These are phyloP conservation scores for Rhinoderma darwinii DNA, from an alignment of 2,113 vertebrate species.

Conservation along the genomic window DNA sequence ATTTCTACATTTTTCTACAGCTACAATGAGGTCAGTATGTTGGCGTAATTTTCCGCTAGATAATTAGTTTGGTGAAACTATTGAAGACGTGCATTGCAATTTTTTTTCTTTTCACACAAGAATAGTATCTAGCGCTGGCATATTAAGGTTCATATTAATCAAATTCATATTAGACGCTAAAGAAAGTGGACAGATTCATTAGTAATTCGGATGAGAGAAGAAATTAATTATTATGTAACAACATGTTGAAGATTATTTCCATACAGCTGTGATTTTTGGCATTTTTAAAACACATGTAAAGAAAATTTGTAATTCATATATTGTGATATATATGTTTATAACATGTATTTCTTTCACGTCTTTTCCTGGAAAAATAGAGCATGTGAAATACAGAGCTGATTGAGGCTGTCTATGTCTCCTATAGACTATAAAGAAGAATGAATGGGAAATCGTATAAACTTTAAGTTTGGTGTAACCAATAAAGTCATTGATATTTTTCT, in stretches of 20 bases:
- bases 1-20: slow-evolving; percentile 29
- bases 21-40: slow-evolving; percentile 32
- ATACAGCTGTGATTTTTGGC: slow-evolving; percentile 53
- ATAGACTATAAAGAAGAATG: too few relatives aligned
- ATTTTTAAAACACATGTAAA: slow-evolving; percentile 25
- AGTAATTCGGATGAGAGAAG: slow-evolving; percentile 31
- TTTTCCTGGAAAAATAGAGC: background rate
- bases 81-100: slow-evolving; percentile 6
- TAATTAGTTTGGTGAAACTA: slow-evolving; percentile 41
- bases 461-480: too few relatives aligned
- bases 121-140: slow-evolving; percentile 44
- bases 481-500: too few relatives aligned
- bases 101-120: slow-evolving; percentile 45
- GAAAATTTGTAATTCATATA: background rate
- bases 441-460: too few relatives aligned
- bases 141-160: slow-evolving; percentile 39
- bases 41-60: slow-evolving; percentile 5
- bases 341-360: background rate
- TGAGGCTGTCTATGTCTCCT: too few relatives aligned
- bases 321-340: background rate
- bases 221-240: slow-evolving; percentile 60
- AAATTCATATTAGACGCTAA: accelerated
- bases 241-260: slow-evolving; percentile 39
- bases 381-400: background rate
- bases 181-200: slow-evolving; percentile 57